Evolutionary conservation across 2,888 invertebrate genomes (phyloP), one percentile per base, ranked within the genome.

Genomic region (Clanis bilineata): DNA sequence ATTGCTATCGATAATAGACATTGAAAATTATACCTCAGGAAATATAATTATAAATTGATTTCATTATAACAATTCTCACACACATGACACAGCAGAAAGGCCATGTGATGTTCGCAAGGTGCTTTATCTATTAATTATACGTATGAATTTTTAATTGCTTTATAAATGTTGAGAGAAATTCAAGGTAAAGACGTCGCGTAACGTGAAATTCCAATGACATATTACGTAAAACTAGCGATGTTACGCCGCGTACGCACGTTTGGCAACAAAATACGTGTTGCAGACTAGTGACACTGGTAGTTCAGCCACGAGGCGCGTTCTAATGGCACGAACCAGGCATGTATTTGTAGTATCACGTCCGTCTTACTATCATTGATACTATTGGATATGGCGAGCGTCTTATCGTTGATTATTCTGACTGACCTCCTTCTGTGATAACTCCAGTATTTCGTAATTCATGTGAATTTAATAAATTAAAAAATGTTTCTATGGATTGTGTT

Each of bases 171-270:
- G 51, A 51, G 18, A 10, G 32, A 2, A 65, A 69, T 62, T 68
- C 76, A 77, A 77, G 74, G 77, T 69, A 61, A 74, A 64, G 66
- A 67, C 64, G 64, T 66, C 76, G 73, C 74, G 67, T 65, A 54
- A 59, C 55, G 22, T 25, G 15, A 58, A 51, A 51, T 71, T 70
- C 78, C 77, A 80, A 77, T 79, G 79, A 71, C 77, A 74, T 63
- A 65, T 85, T 83, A 77, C 77, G 80, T 79, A 83, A 85, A 70
- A 67, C 65, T 64, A 65, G 68, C 68, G 67, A 64, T 62, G 60
- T 69, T 59, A 61, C 60, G 65, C 70, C 66, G 67, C 80, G 78
- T 76, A 78, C 83, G 81, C 83, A 81, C 70, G 76, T 74, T 80
- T 79, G 78, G 71, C 76, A 71, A 65, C 73, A 67, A 54, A 32